Evolutionary conservation across 2,797 vertebrate species (phyloP), one percentile per base, ranked within the genome.

Genomic region (Thaleichthys pacificus): DNA sequence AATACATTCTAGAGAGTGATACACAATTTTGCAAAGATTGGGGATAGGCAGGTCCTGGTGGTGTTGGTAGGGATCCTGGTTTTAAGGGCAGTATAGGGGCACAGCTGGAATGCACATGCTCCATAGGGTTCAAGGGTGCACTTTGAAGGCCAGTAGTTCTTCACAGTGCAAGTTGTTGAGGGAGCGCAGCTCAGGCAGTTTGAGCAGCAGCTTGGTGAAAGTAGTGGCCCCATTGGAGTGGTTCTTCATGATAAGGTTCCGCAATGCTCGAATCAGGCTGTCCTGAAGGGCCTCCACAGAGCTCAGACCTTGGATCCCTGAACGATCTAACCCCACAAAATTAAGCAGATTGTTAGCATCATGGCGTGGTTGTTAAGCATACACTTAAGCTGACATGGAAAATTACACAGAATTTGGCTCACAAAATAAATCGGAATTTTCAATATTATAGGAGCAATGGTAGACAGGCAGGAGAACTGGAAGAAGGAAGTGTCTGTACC

Each of bases 151-250:
- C 84, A 99, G 91, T 85, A 99, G 96, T 85, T 98, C 97, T 91
- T 99, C 97, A 47, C 97, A 99, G 93, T 99, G 98, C 96, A 98
- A 94, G 93, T 98, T 99, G 90, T 99, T 99, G 89, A 99, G 96
- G 32, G 97, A 97, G 30, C 97, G 97, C 88, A 99, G 94, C 87
- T 99, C 97, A 0, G 97, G 96, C 64, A 99, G 93, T 85, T 99
- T 99, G 75, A 99, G 93, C 79, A 99, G 94, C 78, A 99, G 95
- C 87, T 98, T 99, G 91, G 98, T 99, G 94, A 99, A 98, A 82
- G 95, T 93, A 82, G 97, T 96, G 81, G 95, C 90, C 76, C 96
- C 96, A 0, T 95, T 96, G 69, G 95, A 93, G 85, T 97, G 97
- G 83, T 98, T 99, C 92, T 95, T 96, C 93, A 94, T 95, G 77